These are phyloP conservation scores for Limulus polyphemus DNA, from an alignment of 2,888 invertebrate genomes.

Conservation along the genomic window DNA sequence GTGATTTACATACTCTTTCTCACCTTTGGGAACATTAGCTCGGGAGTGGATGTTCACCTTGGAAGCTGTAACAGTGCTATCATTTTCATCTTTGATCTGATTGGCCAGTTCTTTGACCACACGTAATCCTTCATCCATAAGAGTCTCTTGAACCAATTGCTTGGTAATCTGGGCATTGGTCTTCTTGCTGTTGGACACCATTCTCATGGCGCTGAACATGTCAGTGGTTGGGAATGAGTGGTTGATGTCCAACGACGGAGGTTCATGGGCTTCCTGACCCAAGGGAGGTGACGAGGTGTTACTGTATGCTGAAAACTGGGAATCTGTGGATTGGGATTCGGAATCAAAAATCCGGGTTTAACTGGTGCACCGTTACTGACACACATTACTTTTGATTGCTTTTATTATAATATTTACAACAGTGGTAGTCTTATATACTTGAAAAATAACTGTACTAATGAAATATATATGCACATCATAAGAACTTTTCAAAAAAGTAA, in stretches of 20 bases:
- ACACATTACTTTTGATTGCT: too few relatives aligned
- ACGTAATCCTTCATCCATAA: conserved; percentile 41
- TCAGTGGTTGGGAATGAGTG: conserved; percentile 9
- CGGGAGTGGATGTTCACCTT: too few relatives aligned
- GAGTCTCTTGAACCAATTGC: conserved; percentile 36
- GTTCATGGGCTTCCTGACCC: conserved; percentile 24
- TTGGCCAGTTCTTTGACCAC: conserved; percentile 36
- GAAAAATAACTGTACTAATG: too few relatives aligned
- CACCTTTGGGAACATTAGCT: too few relatives aligned
- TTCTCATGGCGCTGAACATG: conserved; percentile 22
- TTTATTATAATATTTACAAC: too few relatives aligned
- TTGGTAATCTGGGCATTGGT: conserved; percentile 28
- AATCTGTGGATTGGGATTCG: conserved; percentile 40
- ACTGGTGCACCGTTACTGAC: too few relatives aligned
- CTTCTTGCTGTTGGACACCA: conserved; percentile 16
- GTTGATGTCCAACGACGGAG: conserved; percentile 22
- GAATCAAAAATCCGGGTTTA: too few relatives aligned
- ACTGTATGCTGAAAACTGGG: conserved; percentile 53
- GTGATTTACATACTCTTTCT: too few relatives aligned
- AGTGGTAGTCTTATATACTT: too few relatives aligned
- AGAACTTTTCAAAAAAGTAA: too few relatives aligned
- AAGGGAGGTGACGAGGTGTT: conserved; percentile 23
- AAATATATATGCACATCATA: too few relatives aligned
- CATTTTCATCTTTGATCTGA: conserved; percentile 27
- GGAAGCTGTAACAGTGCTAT: too few relatives aligned